Evolutionary conservation across 2,888 invertebrate genomes (phyloP), one percentile per base, ranked within the genome.

Genomic region (Cephonodes hylas): DNA sequence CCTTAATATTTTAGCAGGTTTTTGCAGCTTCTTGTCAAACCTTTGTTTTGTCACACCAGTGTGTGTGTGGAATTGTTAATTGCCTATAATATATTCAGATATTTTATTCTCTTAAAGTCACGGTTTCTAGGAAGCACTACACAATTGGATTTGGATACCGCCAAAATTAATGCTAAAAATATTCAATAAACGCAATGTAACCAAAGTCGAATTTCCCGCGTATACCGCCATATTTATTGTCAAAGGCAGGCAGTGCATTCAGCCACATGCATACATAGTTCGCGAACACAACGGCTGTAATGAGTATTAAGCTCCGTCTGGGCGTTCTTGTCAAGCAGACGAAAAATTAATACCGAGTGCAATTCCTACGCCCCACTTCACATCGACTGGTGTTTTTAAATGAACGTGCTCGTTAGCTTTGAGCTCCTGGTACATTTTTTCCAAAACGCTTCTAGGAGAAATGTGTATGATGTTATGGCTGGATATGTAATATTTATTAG

Each of bases 381-480:
- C 13, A 38, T 58, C 38, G 57, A 58, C 57, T 38, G 23, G 57
- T 23, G 57, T 58, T 59, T 59, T 31, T 34, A 34, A 46, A 59
- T 46, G 31, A 44, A 59, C 22, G 45, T 45, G 46, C 59, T 59
- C 45, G 59, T 59, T 59, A 59, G 59, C 59, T 59, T 31, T 59
- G 59, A 59, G 45, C 27, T 34, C 59, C 59, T 59, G 45, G 59
- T 45, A 45, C 31, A 34, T 31, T 23, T 0, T 13, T 57, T 38
- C 57, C 22, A 42, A 58, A 58, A 22, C n/a, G 22, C 57, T 42
- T n/a, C 38, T 58, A 15, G 15, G 15, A 53, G 20, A 1, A 4
- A 22, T n/a, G n/a, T 38, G 57, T 13, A 57, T 57, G 22, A 20
- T 45, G 8, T 10, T 13, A 13, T 10, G 18, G n/a, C 10, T 23